Percentiles rank a stretch among this genome's conserved stretches.
These are phyloP conservation scores for Poeciliopsis turrubarensis DNA, from an alignment of 2,113 vertebrate genomes.

Conservation along the genomic window DNA sequence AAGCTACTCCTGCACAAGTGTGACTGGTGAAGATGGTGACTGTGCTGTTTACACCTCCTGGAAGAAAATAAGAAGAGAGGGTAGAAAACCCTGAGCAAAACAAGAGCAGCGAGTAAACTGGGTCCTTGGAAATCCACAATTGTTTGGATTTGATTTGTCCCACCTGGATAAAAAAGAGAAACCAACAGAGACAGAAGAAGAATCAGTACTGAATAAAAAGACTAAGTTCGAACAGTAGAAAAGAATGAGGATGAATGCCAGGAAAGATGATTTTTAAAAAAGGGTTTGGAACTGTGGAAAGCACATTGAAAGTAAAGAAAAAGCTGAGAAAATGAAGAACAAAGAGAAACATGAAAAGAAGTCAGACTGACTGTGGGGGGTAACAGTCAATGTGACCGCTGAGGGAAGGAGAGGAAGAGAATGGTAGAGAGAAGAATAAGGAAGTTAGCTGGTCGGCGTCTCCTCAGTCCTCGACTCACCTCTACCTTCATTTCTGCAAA, in stretches of 20 bases:
- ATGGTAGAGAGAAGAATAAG: conserved; percentile 34
- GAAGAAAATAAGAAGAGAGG: conserved; percentile 24
- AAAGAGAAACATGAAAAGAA: conserved; percentile 47
- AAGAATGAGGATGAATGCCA: conserved; percentile 37
- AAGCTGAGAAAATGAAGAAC: conserved; percentile 24
- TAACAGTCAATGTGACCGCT: conserved; percentile 29
- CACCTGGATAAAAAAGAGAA: conserved; percentile 52
- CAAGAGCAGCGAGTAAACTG: conserved; percentile 36
- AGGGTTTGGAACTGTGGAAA: conserved; percentile 44
- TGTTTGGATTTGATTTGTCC: conserved; percentile 25
- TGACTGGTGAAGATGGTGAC: conserved; percentile 32
- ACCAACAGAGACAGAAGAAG: conserved; percentile 55
- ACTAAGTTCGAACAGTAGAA: conserved; percentile 20
- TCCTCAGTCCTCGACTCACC: conserved; percentile 22
- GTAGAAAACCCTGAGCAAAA: conserved; percentile 62
- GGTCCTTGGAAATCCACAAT: conserved; percentile 36
- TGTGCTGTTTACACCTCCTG: conserved; percentile 16
- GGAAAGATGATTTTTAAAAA: conserved; percentile 34
- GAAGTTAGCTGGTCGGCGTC: conserved; percentile 40
- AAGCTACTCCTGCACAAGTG: conserved; percentile 15
- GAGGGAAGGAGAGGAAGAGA: conserved; percentile 51
- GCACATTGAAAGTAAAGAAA: conserved; percentile 47
- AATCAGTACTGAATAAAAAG: conserved; percentile 25
- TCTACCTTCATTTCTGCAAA: conserved; percentile 59
- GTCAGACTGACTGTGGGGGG: conserved; percentile 39